Percentiles rank a stretch among this genome's conserved stretches.
These are phyloP conservation scores for Zootermopsis nevadensis DNA, from an alignment of 2,888 invertebrate genomes.

Conservation along the genomic window DNA sequence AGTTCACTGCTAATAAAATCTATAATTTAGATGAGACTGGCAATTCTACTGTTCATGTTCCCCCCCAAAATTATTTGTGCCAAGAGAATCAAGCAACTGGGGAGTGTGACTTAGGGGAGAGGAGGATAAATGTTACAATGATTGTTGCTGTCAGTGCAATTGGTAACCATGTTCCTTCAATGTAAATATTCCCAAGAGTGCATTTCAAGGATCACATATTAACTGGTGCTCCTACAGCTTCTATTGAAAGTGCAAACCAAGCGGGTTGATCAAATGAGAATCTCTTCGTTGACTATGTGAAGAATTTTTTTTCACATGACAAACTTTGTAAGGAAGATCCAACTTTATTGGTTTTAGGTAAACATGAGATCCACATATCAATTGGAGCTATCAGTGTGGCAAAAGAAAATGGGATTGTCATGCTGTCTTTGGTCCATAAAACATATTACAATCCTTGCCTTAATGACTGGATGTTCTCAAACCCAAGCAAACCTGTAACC, in stretches of 20 bases:
- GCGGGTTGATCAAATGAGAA: slow-evolving; percentile 52
- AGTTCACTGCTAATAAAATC: slow-evolving; percentile 41
- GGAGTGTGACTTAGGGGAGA: not conserved
- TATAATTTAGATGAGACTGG: slow-evolving; percentile 47
- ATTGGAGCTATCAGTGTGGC: slow-evolving; percentile 55
- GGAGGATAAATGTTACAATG: not conserved
- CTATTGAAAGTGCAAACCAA: slow-evolving; percentile 50
- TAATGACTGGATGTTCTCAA: slow-evolving; percentile 56
- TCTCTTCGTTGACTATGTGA: slow-evolving; percentile 49
- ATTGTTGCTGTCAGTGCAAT: not conserved
- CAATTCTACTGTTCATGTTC: not conserved
- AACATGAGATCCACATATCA: slow-evolving; percentile 54
- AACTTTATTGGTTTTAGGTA: slow-evolving; percentile 55
- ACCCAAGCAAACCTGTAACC: slow-evolving; percentile 57
- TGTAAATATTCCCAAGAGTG: not conserved
- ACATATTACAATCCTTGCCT: slow-evolving; percentile 55
- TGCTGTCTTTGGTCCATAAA: slow-evolving; percentile 59
- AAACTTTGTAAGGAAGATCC: slow-evolving; percentile 51
- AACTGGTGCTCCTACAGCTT: not conserved
- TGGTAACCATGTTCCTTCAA: slow-evolving; percentile 12
- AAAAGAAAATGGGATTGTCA: slow-evolving; percentile 58
- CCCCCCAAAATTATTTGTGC: not conserved
- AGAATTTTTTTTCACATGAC: slow-evolving; percentile 51
- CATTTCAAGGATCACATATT: not conserved
- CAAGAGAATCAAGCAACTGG: not conserved